These are phyloP conservation scores for Campoletis raptor DNA, from an alignment of 2,888 invertebrate species.

Conservation along the genomic window DNA sequence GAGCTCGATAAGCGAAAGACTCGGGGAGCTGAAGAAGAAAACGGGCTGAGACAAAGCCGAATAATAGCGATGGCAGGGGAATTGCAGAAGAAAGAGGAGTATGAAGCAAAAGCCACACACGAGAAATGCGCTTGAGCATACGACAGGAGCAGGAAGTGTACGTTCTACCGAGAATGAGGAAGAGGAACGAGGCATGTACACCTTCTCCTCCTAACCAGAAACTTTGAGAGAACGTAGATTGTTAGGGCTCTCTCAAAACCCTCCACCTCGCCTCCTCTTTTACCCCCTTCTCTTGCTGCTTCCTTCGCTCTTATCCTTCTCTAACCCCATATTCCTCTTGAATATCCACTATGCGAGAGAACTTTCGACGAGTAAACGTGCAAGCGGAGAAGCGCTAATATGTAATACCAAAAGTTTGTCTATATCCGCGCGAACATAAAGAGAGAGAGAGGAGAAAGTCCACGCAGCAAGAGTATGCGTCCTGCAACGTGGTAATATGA, in stretches of 20 bases:
- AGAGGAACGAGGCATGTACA: slow-evolving; percentile 40
- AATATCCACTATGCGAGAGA: slow-evolving; percentile 41
- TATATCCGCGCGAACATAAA: slow-evolving; percentile 55
- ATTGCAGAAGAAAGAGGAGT: background rate
- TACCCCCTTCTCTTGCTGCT: background rate
- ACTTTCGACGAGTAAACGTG: slow-evolving; percentile 66
- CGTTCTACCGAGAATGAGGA: slow-evolving; percentile 8
- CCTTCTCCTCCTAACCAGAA: slow-evolving; percentile 33
- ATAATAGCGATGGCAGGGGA: background rate
- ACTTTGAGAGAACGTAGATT: slow-evolving; percentile 61
- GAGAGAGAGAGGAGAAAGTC: slow-evolving; percentile 27
- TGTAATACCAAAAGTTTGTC: slow-evolving; percentile 68
- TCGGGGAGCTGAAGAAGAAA: slow-evolving; percentile 1
- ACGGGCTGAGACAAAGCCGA: slow-evolving; percentile 17
- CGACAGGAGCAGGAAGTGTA: slow-evolving; percentile 46
- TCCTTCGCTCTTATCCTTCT: background rate
- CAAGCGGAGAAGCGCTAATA: slow-evolving; percentile 67
- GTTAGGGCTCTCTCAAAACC: slow-evolving; percentile 41
- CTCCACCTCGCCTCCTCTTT: too few species aligned
- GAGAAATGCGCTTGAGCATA: slow-evolving; percentile 45
- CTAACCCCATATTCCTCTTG: slow-evolving; percentile 32
- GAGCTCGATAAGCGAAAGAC: slow-evolving; percentile 34
- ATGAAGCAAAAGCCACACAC: slow-evolving; percentile 43
- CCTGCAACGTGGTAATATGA: slow-evolving; percentile 34
- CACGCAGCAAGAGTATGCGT: slow-evolving; percentile 48